Percentiles rank a stretch among this genome's conserved stretches.
These are phyloP conservation scores for Hemiscyllium ocellatum DNA, from an alignment of 2,113 vertebrate genomes.

Conservation along the genomic window DNA sequence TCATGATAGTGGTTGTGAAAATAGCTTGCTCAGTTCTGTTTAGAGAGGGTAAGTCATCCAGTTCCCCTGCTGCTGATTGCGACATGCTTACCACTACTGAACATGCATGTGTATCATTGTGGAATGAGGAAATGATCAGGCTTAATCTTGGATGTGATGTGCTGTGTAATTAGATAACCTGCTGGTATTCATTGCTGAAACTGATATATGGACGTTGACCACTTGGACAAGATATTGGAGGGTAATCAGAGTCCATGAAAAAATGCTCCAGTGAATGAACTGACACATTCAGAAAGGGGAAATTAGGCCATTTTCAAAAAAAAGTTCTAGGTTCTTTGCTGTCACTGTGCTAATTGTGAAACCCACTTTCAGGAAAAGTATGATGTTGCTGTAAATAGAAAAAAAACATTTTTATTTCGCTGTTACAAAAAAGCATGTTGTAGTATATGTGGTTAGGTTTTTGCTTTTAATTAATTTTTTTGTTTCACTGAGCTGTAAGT, in stretches of 20 bases:
- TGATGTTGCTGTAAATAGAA: not conserved
- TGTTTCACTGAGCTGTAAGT: not conserved
- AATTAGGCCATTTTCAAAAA: not conserved
- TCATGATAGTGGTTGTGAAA: not conserved
- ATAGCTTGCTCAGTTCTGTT: constrained; percentile 26
- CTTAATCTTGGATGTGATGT: not conserved
- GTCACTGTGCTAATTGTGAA: not conserved
- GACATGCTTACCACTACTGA: constrained; percentile 12
- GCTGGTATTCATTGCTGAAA: constrained; percentile 8
- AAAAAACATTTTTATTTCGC: not conserved
- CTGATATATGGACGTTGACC: constrained; percentile 22
- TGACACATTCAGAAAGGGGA: not conserved
- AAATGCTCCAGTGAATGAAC: not conserved
- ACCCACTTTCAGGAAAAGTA: not conserved
- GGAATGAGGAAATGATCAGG: not conserved
- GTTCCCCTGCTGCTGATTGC: constrained; percentile 11
- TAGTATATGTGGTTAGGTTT: not conserved
- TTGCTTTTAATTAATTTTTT: not conserved
- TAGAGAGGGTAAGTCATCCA: constrained; percentile 16
- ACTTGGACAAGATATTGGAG: constrained; percentile 24
- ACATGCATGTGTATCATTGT: not conserved
- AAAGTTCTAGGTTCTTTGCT: not conserved
- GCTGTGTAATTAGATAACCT: constrained; percentile 28
- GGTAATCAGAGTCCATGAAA: not conserved
- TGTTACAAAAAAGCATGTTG: not conserved